Base-by-base conservation (phyloP, 2,797 vertebrate genomes). In the Pseudotriccus pelzelni region DNA sequence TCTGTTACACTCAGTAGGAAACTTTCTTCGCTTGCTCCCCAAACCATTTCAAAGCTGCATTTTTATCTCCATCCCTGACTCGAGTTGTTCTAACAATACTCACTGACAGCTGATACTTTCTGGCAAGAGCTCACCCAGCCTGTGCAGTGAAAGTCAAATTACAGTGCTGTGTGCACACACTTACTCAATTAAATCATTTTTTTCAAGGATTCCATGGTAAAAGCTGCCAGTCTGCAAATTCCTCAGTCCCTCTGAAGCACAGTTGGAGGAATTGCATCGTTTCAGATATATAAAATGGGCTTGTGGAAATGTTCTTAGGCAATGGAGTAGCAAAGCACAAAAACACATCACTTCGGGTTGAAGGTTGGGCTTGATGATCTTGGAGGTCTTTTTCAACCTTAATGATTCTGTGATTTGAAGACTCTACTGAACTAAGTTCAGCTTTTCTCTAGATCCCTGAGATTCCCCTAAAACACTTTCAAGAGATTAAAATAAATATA, bases 51-150 rank as follows among this genome's bases (percentile, higher is more conserved):
- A 70, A 72, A 91, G 32, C 63, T 75, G 28, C 62, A 4, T 84
- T 93, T 96, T 91, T 56, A 58, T 72, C 69, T 90, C 46, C 18
- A 3, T 82, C 95, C 60, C 92, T 87, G 63, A 47, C 68, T 94
- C 1, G 82, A 87, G 87, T 86, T 72, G 85, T 92, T 95, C 85
- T 83, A 94, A 74, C 91, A 91, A 70, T 93, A 70, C 94, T 89
- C 90, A 68, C 78, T 95, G 96, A 94, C 89, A 93, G 87, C 89
- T 90, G 92, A 97, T 94, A 56, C 87, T 94, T 91, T 78, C 89
- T 90, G 95, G 94, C 91, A 93, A 82, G 86, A 72, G 81, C 77
- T 91, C 56, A 41, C 62, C 0, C 2, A 76, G 84, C 76, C 80
- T 55, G 28, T 41, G 13, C 30, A 75, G 75, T 46, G 68, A 52